These are phyloP conservation scores for Sternotherus odoratus DNA, from an alignment of 2,797 vertebrate species.

Conservation along the genomic window DNA sequence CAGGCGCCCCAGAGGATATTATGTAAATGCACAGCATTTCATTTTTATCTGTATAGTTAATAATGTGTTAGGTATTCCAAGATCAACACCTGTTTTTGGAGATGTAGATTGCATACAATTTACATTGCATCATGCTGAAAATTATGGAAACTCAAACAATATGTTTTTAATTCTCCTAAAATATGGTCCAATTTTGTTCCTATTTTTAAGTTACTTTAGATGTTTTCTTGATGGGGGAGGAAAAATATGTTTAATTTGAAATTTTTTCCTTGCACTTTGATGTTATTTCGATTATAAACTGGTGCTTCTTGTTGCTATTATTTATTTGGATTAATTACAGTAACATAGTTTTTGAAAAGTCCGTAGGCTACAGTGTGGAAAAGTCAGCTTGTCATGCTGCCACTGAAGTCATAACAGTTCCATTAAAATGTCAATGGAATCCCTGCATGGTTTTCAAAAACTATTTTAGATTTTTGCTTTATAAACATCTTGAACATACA, in stretches of 20 bases:
- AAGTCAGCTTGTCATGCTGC: neutral
- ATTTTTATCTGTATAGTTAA: neutral
- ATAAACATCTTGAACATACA: constrained; percentile 59
- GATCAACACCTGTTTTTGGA: neutral
- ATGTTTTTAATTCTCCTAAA: neutral
- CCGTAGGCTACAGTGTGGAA: neutral
- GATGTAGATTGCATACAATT: neutral
- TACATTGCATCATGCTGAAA: neutral
- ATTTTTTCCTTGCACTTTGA: neutral
- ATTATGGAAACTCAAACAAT: neutral
- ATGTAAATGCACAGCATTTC: neutral
- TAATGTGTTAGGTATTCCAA: neutral
- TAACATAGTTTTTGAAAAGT: neutral
- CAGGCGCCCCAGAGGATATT: neutral
- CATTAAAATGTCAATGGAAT: constrained; percentile 60
- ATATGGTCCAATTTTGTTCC: neutral
- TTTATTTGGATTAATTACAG: neutral
- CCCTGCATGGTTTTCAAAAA: constrained; percentile 55
- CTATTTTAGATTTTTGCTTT: constrained; percentile 60
- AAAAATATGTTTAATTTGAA: neutral
- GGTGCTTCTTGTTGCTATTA: neutral
- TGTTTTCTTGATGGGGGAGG: neutral
- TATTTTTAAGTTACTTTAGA: neutral
- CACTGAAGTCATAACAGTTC: neutral
- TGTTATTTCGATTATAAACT: neutral